Conservation (phyloP, 2,113 vertebrate species). For the Myrmophylax atrothorax region DNA sequence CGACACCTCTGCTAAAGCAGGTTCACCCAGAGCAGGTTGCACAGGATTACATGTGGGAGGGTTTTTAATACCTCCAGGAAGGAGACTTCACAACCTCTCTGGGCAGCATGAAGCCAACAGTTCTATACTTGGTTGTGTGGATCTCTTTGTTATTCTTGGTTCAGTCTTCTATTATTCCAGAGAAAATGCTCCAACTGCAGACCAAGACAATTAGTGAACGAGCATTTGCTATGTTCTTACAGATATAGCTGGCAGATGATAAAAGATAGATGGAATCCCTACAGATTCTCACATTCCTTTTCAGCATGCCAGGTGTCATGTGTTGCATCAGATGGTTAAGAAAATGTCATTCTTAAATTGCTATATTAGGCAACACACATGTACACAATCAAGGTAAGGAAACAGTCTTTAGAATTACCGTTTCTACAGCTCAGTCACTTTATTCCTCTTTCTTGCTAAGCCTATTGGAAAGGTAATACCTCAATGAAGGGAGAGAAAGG, state of each 20-base stretch:
- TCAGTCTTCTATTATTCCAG: conserved; percentile 26
- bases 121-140: background rate
- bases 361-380: background rate
- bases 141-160: conserved; percentile 28
- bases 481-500: background rate
- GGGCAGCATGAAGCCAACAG: background rate
- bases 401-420: background rate
- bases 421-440: background rate
- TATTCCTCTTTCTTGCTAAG: background rate
- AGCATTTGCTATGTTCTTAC: conserved; percentile 37
- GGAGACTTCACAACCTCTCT: background rate
- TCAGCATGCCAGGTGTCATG: background rate
- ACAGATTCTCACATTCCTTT: conserved; percentile 7
- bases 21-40: background rate
- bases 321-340: conserved; percentile 40
- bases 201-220: conserved; percentile 1
- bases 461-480: background rate
- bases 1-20: background rate
- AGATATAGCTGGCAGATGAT: background rate
- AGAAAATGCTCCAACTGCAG: conserved; percentile 37
- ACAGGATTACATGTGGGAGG: background rate
- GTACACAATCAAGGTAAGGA: background rate
- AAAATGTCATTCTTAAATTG: background rate
- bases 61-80: background rate
- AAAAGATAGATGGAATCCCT: background rate